Evolutionary conservation across 1,140 invertebrate species (phyloP), one percentile per base, ranked within the genome.

Genomic region (Drosophila punjabiensis): DNA sequence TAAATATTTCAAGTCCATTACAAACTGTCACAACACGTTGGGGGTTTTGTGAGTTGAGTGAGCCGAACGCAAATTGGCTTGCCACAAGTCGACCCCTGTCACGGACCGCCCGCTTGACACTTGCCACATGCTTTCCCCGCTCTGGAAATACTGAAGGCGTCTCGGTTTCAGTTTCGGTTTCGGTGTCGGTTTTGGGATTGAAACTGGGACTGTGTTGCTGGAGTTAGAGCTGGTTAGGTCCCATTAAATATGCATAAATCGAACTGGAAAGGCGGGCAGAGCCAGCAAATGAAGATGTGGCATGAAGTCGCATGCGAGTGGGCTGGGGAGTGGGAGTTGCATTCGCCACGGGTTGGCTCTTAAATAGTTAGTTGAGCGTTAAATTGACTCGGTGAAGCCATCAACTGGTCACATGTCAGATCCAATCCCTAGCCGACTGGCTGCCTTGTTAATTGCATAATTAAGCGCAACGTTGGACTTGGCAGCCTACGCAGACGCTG

Each of bases 351-450:
- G 50, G 47, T 48, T 68, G 61, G 70, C 61, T 74, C 70, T 82
- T 60, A 82, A 89, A 77, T 90, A 82, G 76, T 88, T 79, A 84
- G 78, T 81, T 81, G 79, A 90, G 86, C 86, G 79, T 82, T 86
- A 90, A 89, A 89, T 86, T 89, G 86, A 74, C 86, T 89, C 73
- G 70, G 71, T 70, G 65, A 75, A 62, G 71, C 53, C 73, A 65
- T 79, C 76, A 79, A 81, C 70, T 85, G 69, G 65, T 61, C 75
- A 76, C 70, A 63, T 76, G 62, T 83, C 66, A 70, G 78, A 53
- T 32, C 53, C 60, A 61, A 63, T 84, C 74, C 84, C 69, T 74
- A 84, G 76, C 53, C 65, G 68, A 47, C 69, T 64, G 62, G 53
- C 73, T 63, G 68, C 62, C 81, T 66, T 65, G 71, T 86, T 89